Evolutionary conservation across 2,888 invertebrate genomes (phyloP), one percentile per base, ranked within the genome.

Genomic region (Plusia festucae): DNA sequence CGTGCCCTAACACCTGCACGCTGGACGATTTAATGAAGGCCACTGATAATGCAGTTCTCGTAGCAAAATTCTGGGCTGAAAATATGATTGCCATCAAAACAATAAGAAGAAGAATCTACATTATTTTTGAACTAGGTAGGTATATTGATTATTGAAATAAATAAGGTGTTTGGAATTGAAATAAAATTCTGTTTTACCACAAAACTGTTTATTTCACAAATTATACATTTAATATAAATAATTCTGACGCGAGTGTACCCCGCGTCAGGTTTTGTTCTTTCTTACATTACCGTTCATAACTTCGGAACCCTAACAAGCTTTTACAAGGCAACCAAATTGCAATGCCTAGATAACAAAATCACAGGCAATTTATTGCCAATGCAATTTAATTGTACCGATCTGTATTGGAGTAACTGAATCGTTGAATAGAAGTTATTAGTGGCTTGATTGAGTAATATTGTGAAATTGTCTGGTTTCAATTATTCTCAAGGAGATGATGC

Each of bases 181-280:
- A 60, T 65, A 55, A 76, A 78, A 61, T 40, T 65, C 16, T 0
- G 34, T 44, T 58, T 22, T 78, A 76, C 68, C 68, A 76, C 79
- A 76, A 76, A 76, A 68, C 69, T 69, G 55, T 79, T 78, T 79
- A 76, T 79, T 76, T 60, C 60, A 75, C 67, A 78, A 76, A 76
- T 78, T 56, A 75, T 54, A 73, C 40, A 40, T 40, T 40, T 59
- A 55, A 65, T 65, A 68, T 70, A 76, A 70, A 76, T 68, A 64
- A 68, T 63, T 55, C 27, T 51, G 63, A 70, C 60, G 61, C 49
- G 51, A 70, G 65, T 67, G 62, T 59, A 22, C 46, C 34, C 30
- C 67, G 74, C 79, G 62, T 63, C 5, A 60, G 63, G 70, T 63
- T 79, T 79, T 71, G 44, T 59, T 40, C 18, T 51, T 20, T 55